These are phyloP conservation scores for Bugula neritina DNA, from an alignment of 2,888 invertebrate genomes.

Conservation along the genomic window DNA sequence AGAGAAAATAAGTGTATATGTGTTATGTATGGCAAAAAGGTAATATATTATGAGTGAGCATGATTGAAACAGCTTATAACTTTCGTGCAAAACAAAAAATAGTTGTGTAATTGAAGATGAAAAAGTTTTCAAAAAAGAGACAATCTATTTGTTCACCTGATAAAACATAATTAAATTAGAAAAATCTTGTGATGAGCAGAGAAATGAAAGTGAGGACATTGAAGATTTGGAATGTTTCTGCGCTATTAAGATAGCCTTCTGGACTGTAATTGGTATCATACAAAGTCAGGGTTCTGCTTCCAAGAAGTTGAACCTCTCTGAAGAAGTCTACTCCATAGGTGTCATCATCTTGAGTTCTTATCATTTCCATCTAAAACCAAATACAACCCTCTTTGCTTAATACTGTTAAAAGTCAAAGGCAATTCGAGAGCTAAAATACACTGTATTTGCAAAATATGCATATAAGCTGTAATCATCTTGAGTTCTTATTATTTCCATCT, in stretches of 20 bases:
- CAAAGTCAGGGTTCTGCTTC: neutral
- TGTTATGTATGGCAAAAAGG: too few relatives aligned
- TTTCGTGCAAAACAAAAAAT: neutral
- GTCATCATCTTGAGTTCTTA: neutral
- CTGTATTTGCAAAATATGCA: too few relatives aligned
- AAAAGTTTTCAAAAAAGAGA: neutral
- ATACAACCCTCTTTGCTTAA: too few relatives aligned
- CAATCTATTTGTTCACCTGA: neutral
- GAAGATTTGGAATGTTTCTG: neutral
- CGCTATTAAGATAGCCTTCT: neutral
- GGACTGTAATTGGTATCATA: neutral
- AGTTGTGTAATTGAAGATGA: neutral
- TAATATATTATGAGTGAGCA: too few relatives aligned
- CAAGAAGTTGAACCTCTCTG: neutral
- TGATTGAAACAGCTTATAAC: too few relatives aligned
- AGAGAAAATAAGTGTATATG: too few relatives aligned
- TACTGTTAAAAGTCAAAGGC: too few relatives aligned
- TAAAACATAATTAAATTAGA: neutral
- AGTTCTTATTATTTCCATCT: constrained; percentile 2
- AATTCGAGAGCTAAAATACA: too few relatives aligned
- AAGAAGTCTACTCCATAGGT: neutral
- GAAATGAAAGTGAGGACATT: neutral
- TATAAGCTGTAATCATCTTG: neutral
- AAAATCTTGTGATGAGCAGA: neutral
- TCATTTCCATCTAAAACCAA: neutral